phyloP scores from a whole-genome alignment of 2,888 invertebrate genomes.

The Zaprionus bogoriensis region DNA sequence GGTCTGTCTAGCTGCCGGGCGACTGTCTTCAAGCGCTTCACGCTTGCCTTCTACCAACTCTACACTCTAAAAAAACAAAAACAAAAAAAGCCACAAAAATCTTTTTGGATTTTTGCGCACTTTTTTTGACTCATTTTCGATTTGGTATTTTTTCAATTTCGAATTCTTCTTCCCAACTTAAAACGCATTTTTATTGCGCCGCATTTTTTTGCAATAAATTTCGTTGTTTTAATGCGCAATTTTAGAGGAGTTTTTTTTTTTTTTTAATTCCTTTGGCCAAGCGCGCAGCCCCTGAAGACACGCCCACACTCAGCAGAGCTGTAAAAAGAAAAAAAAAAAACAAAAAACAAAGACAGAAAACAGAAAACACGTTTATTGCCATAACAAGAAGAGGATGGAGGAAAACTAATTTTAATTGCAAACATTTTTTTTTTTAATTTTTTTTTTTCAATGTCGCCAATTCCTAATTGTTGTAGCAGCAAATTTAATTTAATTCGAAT shows the following conservation, averaged over 20 bases:
- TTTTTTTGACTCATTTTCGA: background rate
- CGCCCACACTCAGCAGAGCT: constrained; percentile 48
- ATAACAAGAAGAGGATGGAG: constrained; percentile 24
- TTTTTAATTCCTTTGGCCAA: constrained; percentile 21
- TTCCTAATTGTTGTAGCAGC: constrained; percentile 75
- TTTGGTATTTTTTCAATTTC: background rate
- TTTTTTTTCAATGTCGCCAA: constrained; percentile 25
- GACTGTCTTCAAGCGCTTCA: constrained; percentile 4
- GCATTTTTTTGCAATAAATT: constrained; percentile 11
- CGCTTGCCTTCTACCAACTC: background rate
- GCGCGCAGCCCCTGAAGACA: constrained; percentile 60
- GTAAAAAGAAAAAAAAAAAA: constrained; percentile 25
- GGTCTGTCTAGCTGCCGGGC: too few species aligned
- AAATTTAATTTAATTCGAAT: constrained; percentile 61
- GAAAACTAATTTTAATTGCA: background rate
- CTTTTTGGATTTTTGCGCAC: background rate
- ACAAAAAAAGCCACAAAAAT: background rate
- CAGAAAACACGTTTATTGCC: constrained; percentile 29
- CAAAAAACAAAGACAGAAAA: constrained; percentile 12
- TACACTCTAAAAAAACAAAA: background rate
- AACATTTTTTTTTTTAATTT: constrained; percentile 20
- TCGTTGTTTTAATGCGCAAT: background rate
- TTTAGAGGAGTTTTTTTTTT: background rate
- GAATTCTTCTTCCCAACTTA: background rate
- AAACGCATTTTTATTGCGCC: constrained; percentile 19